Base-by-base conservation (phyloP, 2,888 invertebrate genomes). In the Callimorpha dominula region DNA sequence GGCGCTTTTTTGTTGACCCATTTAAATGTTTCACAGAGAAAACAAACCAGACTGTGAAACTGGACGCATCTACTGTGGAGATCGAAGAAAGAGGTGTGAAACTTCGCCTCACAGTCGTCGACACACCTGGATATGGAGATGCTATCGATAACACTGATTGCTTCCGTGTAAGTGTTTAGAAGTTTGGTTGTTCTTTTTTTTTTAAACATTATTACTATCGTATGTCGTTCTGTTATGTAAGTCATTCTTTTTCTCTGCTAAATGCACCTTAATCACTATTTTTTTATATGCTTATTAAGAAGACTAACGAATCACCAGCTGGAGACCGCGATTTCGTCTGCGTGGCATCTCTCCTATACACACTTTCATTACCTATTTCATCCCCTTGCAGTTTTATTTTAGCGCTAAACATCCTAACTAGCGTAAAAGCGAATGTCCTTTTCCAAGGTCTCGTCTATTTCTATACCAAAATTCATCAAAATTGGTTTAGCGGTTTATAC, bases 81-180 rank as follows among this genome's bases (percentile, higher is more conserved):
- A 99, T 99, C 80, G 99, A 99, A 94, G 99, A 99, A 91, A 96
- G 98, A 76, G 99, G 99, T 0, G 99, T 99, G 0, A 99, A 99
- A 89, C 95, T 99, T 69, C 97, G 99, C 62, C 95, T 99, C 73
- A 99, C 99, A 0, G 99, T 98, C 4, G 99, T 99, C 0, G 99
- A 99, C 92, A 99, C 99, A 8, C 99, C 99, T 0, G 99, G 99
- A 0, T 99, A 98, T 91, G 99, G 99, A 65, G 99, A 99, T 94
- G 98, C 99, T 17, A 98, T 99, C 82, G 98, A 99, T 89, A 99
- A 98, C 91, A 98, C 98, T 4, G 98, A 99, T 90, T 98, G 99
- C 90, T 99, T 99, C 93, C 97, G 96, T 88, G 96, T 96, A 85
- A 86, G 87, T 87, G 11, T 46, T 46, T 46, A 46, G 9, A 31